Percentiles rank a stretch among this genome's conserved stretches.
Evolutionary conservation across 2,113 vertebrate genomes (phyloP).

Genomic region (human (Homo sapiens)): GRCh38 chr6:105058501-105059000

Average conservation of each 20-base stretch:
- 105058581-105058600: conserved; percentile 30
- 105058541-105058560: background rate
- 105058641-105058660: conserved; percentile 14
- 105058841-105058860: background rate
- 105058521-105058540: background rate
- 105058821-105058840: background rate
- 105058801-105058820: background rate
- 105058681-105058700: background rate
- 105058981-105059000: background rate
- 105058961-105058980: background rate
- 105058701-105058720: conserved; percentile 38
- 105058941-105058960: background rate
- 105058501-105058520: background rate
- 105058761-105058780: background rate
- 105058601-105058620: background rate
- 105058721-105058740: background rate
- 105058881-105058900: background rate
- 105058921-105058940: background rate
- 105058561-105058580: conserved; percentile 7
- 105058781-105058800: background rate
- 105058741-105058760: too few relatives aligned
- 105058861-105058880: background rate
- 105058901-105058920: background rate
- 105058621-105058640: conserved; percentile 14
- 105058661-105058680: background rate